Percentiles rank a stretch among this genome's conserved stretches.
phyloP scores from a whole-genome alignment of 2,888 invertebrate species.

The Cerastis rubricosa region DNA sequence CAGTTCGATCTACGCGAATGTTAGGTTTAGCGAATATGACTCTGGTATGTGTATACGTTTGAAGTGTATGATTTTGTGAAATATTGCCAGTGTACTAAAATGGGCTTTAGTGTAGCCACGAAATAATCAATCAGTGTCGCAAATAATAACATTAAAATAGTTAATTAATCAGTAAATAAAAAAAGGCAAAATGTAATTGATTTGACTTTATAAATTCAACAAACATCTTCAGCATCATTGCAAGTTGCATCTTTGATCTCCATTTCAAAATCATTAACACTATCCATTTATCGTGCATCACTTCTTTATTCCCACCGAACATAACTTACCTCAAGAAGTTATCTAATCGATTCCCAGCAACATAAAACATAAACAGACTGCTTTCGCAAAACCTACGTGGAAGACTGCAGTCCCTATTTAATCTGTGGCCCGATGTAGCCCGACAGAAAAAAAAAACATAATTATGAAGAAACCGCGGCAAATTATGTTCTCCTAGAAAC shows the following conservation, averaged over 20 bases:
- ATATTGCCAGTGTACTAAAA: not conserved
- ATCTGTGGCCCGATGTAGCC: conserved; percentile 44
- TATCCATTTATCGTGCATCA: not conserved
- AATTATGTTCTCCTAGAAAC: conserved; percentile 49
- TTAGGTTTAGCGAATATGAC: conserved; percentile 1
- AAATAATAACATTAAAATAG: no score
- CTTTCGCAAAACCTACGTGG: conserved; percentile 67
- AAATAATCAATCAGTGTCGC: not conserved
- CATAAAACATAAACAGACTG: conserved; percentile 45
- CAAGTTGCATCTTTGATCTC: no score
- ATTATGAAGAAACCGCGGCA: conserved; percentile 57
- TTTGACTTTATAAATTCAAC: no score
- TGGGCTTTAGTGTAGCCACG: not conserved
- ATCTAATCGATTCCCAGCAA: conserved; percentile 52
- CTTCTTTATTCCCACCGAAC: conserved; percentile 3
- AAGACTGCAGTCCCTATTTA: conserved; percentile 49
- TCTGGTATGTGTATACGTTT: not conserved
- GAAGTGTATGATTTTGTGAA: conserved; percentile 2
- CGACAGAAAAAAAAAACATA: conserved; percentile 52
- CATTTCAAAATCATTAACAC: conserved; percentile 4
- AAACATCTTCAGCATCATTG: no score
- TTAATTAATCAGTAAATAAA: no score
- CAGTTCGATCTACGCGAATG: conserved; percentile 18
- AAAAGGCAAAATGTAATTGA: no score
- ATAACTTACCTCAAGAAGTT: conserved; percentile 39